Percentiles rank a stretch among this genome's conserved stretches.
phyloP scores from a whole-genome alignment of 2,797 vertebrate genomes.

The Morus bassanus region DNA sequence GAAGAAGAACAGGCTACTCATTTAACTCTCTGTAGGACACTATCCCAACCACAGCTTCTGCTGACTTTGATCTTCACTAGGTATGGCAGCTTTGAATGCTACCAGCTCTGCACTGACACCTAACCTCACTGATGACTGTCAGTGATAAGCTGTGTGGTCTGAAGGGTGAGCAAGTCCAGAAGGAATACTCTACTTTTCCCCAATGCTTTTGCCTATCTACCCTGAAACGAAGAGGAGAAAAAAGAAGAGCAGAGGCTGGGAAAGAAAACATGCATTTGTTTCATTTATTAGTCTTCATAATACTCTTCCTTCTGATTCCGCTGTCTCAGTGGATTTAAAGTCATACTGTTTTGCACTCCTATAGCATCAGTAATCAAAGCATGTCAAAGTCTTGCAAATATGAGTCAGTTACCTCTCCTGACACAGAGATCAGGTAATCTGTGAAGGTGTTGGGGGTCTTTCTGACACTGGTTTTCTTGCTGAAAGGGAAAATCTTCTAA shows the following conservation, averaged over 20 bases:
- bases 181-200: background rate
- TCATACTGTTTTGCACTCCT: background rate
- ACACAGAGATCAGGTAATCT: background rate
- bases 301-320: background rate
- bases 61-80: background rate
- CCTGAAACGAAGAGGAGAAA: background rate
- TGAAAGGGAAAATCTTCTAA: background rate
- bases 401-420: background rate
- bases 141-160: background rate
- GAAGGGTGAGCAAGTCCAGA: background rate
- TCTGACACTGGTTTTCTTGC: background rate
- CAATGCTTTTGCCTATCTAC: background rate
- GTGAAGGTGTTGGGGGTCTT: background rate
- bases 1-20: background rate
- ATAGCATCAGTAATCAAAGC: background rate
- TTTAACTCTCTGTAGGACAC: background rate
- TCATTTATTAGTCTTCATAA: background rate
- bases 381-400: background rate
- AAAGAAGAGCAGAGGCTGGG: background rate
- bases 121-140: background rate
- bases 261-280: background rate
- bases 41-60: background rate
- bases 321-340: background rate
- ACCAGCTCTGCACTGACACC: background rate
- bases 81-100: background rate